Evolutionary conservation across 2,888 invertebrate species (phyloP).

Genomic region (Melinopterus prodromus): DNA sequence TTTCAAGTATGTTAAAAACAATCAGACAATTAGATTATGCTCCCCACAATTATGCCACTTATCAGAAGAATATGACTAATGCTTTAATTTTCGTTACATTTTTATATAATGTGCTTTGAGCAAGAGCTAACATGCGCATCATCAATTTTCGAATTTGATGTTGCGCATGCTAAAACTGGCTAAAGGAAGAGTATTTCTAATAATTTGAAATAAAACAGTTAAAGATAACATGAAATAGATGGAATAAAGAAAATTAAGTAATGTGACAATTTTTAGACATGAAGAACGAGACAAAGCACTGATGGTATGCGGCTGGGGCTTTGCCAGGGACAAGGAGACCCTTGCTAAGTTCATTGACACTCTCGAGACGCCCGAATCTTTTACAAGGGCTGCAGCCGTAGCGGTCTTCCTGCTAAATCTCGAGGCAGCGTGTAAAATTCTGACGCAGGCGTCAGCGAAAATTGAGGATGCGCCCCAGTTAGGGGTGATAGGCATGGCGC

Average conservation of each 20-base stretch:
- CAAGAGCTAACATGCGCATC: too few relatives aligned
- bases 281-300: slow-evolving; percentile 82
- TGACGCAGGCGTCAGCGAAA: slow-evolving; percentile 73
- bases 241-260: too few relatives aligned
- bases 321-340: slow-evolving; percentile 73
- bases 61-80: too few relatives aligned
- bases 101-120: too few relatives aligned
- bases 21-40: slow-evolving; percentile 18
- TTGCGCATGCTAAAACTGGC: too few relatives aligned
- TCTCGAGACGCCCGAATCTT: slow-evolving; percentile 76
- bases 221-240: background rate
- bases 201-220: background rate
- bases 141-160: too few relatives aligned
- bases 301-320: slow-evolving; percentile 90
- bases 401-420: slow-evolving; percentile 90
- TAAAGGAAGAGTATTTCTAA: background rate
- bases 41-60: too few relatives aligned
- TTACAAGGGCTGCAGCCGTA: slow-evolving; percentile 88
- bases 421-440: slow-evolving; percentile 83
- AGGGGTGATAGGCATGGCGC: slow-evolving; percentile 79
- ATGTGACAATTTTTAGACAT: slow-evolving; percentile 62
- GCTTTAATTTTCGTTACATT: too few relatives aligned
- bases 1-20: slow-evolving; percentile 60
- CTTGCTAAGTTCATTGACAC: slow-evolving; percentile 69
- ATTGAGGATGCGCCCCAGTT: slow-evolving; percentile 57